phyloP scores from a whole-genome alignment of 2,113 vertebrate genomes.

The Rallus limicola region DNA sequence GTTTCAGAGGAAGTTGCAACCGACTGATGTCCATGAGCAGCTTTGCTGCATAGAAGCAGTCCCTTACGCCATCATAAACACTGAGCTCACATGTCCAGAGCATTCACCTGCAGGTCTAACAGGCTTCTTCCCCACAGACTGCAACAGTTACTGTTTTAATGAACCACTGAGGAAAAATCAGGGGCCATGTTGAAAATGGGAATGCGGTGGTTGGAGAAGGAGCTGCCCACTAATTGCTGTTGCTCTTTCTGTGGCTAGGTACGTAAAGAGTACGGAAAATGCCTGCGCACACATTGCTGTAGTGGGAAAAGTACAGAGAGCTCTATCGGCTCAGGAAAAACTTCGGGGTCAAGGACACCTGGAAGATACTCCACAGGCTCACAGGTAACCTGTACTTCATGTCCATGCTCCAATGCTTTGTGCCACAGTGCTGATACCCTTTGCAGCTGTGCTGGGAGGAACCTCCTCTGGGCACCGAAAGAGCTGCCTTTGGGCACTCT shows the following conservation, averaged over 20 bases:
- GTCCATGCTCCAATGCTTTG: background rate
- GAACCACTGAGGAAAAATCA: background rate
- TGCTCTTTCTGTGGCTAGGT: slow-evolving; percentile 80
- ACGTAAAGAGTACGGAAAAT: slow-evolving; percentile 97
- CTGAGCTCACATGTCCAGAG: background rate
- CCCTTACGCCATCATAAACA: background rate
- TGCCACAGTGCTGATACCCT: background rate
- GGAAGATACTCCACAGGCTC: slow-evolving; percentile 94
- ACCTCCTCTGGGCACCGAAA: background rate
- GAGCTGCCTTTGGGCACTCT: background rate
- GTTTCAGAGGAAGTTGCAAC: background rate
- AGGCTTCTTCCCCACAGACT: background rate
- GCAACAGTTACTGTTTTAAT: background rate
- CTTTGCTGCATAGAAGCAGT: background rate
- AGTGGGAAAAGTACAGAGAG: slow-evolving; percentile 95
- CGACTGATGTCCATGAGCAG: background rate
- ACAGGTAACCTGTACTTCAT: slow-evolving; percentile 80
- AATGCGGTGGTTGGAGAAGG: background rate
- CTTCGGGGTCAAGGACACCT: slow-evolving; percentile 87
- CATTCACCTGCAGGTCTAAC: background rate
- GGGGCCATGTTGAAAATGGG: background rate
- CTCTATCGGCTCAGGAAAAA: slow-evolving; percentile 93
- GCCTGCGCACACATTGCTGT: slow-evolving; percentile 94
- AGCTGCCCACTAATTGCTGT: slow-evolving; percentile 14
- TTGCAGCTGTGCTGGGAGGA: background rate